Percentiles rank a stretch among this genome's conserved stretches.
Evolutionary conservation across 2,113 vertebrate species (phyloP).

Genomic region (Channa argus): DNA sequence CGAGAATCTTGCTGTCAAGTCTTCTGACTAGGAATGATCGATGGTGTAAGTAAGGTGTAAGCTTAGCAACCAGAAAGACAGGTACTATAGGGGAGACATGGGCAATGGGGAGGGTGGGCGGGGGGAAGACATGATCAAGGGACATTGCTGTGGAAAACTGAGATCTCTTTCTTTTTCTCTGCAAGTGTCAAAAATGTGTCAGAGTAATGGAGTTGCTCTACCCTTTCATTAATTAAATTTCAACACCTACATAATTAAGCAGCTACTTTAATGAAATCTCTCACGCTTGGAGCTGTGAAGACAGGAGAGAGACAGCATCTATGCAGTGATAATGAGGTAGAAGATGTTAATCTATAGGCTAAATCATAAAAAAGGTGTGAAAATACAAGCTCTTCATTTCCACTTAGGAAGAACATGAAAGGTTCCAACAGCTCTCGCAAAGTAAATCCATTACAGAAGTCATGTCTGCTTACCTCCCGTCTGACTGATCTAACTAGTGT

Average conservation of each 20-base stretch:
- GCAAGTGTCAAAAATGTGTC: conserved; percentile 79
- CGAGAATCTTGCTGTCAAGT: conserved; percentile 61
- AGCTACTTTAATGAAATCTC: conserved; percentile 86
- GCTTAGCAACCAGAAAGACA: conserved; percentile 53
- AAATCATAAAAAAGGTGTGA: conserved; percentile 73
- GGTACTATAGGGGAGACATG: conserved; percentile 34
- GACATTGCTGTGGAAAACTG: conserved; percentile 47
- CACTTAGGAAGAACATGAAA: conserved; percentile 68
- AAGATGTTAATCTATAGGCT: conserved; percentile 81
- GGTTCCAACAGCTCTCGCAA: conserved; percentile 30
- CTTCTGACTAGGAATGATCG: conserved; percentile 64
- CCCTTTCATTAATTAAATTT: conserved; percentile 89
- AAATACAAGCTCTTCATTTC: conserved; percentile 78
- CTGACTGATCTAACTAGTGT: conserved; percentile 6
- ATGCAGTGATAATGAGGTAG: conserved; percentile 82
- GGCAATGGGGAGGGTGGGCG: neutral
- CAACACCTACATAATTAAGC: conserved; percentile 90
- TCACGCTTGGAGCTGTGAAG: conserved; percentile 79
- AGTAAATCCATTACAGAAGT: conserved; percentile 26
- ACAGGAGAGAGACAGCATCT: conserved; percentile 49
- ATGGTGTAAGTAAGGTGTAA: conserved; percentile 54
- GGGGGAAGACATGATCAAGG: conserved; percentile 49
- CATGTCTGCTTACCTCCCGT: neutral
- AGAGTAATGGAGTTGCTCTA: conserved; percentile 82
- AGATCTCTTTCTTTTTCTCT: conserved; percentile 50